Conservation (phyloP, 2,888 invertebrate species). For the Pedicia rivosa region DNA sequence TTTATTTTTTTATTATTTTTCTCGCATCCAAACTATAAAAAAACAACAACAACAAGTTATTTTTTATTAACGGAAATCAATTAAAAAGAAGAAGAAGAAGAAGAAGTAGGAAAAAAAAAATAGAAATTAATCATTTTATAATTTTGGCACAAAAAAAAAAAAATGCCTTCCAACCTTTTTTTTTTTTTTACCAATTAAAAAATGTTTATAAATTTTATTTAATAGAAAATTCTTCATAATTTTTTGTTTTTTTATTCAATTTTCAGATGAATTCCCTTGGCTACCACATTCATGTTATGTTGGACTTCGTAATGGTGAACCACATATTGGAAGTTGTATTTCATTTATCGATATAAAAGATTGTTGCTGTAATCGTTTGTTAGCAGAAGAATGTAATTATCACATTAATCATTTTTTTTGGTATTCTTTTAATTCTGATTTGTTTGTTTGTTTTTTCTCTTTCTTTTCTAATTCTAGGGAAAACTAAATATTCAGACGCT, state of each 20-base stretch:
- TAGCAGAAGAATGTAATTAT: constrained; percentile 26
- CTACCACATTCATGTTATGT: constrained; percentile 29
- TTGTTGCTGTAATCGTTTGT: constrained; percentile 25
- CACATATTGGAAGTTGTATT: constrained; percentile 26
- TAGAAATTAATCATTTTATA: too few relatives aligned
- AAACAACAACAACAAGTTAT: too few relatives aligned
- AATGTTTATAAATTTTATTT: background rate
- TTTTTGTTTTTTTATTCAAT: background rate
- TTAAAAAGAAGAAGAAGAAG: too few relatives aligned
- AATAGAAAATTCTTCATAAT: background rate
- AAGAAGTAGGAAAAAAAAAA: too few relatives aligned
- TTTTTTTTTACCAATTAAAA: background rate
- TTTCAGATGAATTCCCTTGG: constrained; percentile 30
- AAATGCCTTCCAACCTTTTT: background rate
- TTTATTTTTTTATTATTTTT: too few relatives aligned
- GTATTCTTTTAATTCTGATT: background rate
- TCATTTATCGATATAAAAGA: constrained; percentile 25
- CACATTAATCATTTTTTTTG: background rate
- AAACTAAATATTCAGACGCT: background rate
- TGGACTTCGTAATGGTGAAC: constrained; percentile 22
- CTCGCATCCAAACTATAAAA: too few relatives aligned
- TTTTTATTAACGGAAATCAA: too few relatives aligned
- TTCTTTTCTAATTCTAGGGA: background rate
- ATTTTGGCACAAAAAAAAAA: background rate
- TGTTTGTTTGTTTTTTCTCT: background rate